Base-by-base conservation (phyloP, 1,140 invertebrate species). In the Cecropterus lyciades region DNA sequence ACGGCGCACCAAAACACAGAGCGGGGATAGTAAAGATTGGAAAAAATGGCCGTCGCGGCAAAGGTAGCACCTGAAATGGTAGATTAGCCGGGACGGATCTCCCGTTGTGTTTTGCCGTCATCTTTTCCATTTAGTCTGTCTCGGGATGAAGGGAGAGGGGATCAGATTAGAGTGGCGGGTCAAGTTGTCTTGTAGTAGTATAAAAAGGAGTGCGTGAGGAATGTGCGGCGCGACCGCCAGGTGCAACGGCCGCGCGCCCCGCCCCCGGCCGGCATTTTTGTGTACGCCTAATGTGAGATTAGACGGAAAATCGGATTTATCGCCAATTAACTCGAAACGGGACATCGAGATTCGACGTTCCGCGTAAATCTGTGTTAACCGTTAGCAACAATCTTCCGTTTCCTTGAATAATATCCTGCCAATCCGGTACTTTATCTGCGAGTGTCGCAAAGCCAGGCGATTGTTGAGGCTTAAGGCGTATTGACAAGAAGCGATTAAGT, bases 191-290 rank as follows among this genome's bases (percentile, higher is more conserved):
- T 43, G 64, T 66, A 60, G 65, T 55, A 77, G 72, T 59, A 84
- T 85, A 87, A 87, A 85, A 88, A 85, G 79, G 82, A 85, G 83
- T 85, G 82, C 76, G 84, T 85, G 77, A 81, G 85, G 85, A 88
- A 88, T 88, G 84, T 75, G 81, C 73, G 17, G 40, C 70, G 75
- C 70, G 74, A 77, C 72, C 67, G 79, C 73, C 82, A 86, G 84
- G 85, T 88, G 85, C 85, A 88, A 84, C 75, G 83, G 70, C 85
- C 85, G 70, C 71, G 72, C 63, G 77, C 74, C 66, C 73, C 80
- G 77, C 77, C 79, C 65, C 75, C 75, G 65, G 17, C 64, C 64
- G 46, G 67, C 74, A 83, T 86, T 86, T 86, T 84, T 82, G 75
- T 85, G n/a, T 15, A 40, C 53, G 70, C 64, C 76, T 82, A 79